These are phyloP conservation scores for Rhincodon typus DNA, from an alignment of 2,797 vertebrate genomes.

Conservation along the genomic window DNA sequence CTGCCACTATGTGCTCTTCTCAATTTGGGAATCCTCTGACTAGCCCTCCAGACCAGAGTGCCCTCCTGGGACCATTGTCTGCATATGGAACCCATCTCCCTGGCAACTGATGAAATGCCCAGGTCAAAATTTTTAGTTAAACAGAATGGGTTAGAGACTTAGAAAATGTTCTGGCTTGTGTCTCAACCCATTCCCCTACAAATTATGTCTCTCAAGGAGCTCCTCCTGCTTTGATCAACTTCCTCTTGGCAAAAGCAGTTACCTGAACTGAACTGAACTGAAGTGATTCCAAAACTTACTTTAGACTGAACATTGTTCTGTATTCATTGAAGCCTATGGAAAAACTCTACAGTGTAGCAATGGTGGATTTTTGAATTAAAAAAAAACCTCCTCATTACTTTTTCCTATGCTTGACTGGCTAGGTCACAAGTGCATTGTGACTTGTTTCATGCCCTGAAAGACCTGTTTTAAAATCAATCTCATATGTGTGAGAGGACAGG, in stretches of 20 bases:
- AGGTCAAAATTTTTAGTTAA: too few relatives aligned
- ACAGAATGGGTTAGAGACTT: background rate
- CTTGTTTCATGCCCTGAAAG: conserved; percentile 25
- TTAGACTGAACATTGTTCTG: too few relatives aligned
- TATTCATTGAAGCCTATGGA: background rate
- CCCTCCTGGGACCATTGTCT: too few relatives aligned
- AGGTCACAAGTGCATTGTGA: conserved; percentile 18
- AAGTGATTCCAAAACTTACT: too few relatives aligned
- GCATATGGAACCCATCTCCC: too few relatives aligned
- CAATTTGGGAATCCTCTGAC: too few relatives aligned
- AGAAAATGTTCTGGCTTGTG: background rate
- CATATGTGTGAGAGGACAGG: conserved; percentile 32
- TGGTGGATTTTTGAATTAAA: background rate
- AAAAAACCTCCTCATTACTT: conserved; percentile 18
- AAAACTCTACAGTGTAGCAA: background rate
- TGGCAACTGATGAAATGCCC: too few relatives aligned
- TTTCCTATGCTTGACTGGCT: conserved; percentile 28
- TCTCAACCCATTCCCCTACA: background rate
- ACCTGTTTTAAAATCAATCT: conserved; percentile 37
- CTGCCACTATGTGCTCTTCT: too few relatives aligned
- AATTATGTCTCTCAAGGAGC: background rate
- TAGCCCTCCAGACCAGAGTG: too few relatives aligned
- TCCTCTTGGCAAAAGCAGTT: too few relatives aligned
- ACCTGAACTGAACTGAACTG: background rate
- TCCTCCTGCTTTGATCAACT: background rate